Base-by-base conservation (phyloP, 2,113 vertebrate genomes). In the Zeus faber region DNA sequence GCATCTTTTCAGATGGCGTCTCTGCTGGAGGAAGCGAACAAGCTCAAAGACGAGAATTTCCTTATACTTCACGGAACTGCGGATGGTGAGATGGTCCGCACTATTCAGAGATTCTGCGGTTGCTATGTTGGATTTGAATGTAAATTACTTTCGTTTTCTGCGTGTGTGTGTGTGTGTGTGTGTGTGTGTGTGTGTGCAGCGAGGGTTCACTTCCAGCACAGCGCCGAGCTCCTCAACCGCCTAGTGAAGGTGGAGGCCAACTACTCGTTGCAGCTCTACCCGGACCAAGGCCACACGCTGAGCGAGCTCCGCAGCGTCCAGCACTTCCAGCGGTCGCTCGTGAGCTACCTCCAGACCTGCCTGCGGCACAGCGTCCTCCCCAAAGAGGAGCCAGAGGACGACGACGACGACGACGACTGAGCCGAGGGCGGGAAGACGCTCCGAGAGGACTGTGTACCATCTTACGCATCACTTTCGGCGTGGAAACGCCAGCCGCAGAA, bases 121-220 rank as follows among this genome's bases (percentile, higher is more conserved):
- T 17, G 2, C 20, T 18, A 1, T 43, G 39, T 10, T 17, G 5
- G 8, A 8, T 17, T 29, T 16, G 2, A 13, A 29, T 35, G 14
- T 18, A 23, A 27, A 37, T 43, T 17, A 21, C 21, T 13, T 26
- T 22, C 7, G 2, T 27, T 6, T 48, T 14, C 6, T 24, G 27
- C 3, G 9, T 43, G 40, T 21, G n/a, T 9, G 31, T 23, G 49
- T 23, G 4, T 4, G 24, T 49, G 23, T 68, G 37, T 56, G 26
- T 46, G 13, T 27, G 24, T 22, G 2, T 37, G 20, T 31, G 5
- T 53, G 47, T 39, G 29, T 24, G 1, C 64, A 91, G 91, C 89
- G 1, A 87, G 81, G 31, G 89, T 92, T 0, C 90, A 92, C 74
- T 92, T 92, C 80, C 90, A 92, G 70, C 91, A 92, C 68, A 92